Percentiles rank a stretch among this genome's conserved stretches.
Conservation (phyloP, 2,113 vertebrate genomes). For the Ailuropoda melanoleuca region DNA sequence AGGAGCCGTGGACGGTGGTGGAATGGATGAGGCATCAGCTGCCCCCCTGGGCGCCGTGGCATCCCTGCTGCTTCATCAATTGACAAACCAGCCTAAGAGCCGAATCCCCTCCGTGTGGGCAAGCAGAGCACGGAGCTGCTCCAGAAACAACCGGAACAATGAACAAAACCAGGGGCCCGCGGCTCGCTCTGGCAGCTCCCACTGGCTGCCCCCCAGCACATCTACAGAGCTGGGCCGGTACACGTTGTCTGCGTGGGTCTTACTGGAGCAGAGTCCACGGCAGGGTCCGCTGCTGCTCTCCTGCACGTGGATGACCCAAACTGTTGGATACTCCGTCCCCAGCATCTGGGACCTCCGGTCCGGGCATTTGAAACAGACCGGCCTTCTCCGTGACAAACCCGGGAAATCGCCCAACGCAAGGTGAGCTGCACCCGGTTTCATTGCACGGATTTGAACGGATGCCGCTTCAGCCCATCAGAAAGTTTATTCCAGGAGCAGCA, state of each 20-base stretch:
- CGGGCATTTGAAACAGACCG: not conserved
- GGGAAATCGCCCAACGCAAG: rapidly evolving
- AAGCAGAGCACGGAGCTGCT: not conserved
- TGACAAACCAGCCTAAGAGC: too few relatives aligned
- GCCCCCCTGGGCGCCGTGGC: not conserved
- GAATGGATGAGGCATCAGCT: too few relatives aligned
- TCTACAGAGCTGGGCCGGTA: not conserved
- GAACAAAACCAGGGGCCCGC: not conserved
- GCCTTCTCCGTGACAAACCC: not conserved
- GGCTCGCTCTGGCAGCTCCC: not conserved
- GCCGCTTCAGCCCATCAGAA: not conserved
- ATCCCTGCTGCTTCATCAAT: too few relatives aligned
- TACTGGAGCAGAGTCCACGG: not conserved
- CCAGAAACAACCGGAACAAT: not conserved
- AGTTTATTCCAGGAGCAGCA: not conserved
- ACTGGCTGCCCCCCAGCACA: not conserved
- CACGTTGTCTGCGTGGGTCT: not conserved
- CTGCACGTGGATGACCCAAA: rapidly evolving
- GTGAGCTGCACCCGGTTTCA: not conserved
- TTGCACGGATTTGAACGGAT: rapidly evolving
- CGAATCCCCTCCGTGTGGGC: not conserved
- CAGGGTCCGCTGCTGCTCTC: not conserved
- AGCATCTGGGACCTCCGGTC: not conserved
- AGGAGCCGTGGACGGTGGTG: not conserved
- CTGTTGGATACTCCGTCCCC: not conserved